Conservation (phyloP, 2,113 vertebrate species). For the Mustelus asterias region DNA sequence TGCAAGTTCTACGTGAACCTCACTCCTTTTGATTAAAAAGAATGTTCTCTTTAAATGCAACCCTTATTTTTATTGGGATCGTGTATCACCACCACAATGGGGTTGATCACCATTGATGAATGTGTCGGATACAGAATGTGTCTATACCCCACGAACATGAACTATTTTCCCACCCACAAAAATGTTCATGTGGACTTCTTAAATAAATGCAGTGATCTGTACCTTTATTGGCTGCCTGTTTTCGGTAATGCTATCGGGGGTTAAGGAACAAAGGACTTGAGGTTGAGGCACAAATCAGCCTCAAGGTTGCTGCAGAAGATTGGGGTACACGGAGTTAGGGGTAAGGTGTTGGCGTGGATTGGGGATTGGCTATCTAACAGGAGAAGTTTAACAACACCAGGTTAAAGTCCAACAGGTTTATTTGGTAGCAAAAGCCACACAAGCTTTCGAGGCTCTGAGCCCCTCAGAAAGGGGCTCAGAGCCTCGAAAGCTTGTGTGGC, state of each 20-base stretch:
- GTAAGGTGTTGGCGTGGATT: too few species aligned
- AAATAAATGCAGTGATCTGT: slow-evolving; percentile 12
- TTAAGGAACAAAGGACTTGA: neutral
- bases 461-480: too few species aligned
- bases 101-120: neutral
- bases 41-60: neutral
- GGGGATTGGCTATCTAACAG: too few species aligned
- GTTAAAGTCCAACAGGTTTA: too few species aligned
- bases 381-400: too few species aligned
- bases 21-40: neutral
- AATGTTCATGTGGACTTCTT: neutral
- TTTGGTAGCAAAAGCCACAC: too few species aligned
- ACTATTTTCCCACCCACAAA: neutral
- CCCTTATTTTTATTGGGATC: neutral
- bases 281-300: neutral
- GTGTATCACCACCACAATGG: neutral
- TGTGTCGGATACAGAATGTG: neutral
- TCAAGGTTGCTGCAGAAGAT: too few species aligned
- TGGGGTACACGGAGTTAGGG: too few species aligned
- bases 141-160: neutral
- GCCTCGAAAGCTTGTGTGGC: too few species aligned
- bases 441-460: too few species aligned
- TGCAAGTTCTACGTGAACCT: neutral
- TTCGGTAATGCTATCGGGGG: neutral
- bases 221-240: neutral